Base-by-base conservation (phyloP, 2,797 vertebrate genomes). In the Pipistrellus pipistrellus region DNA sequence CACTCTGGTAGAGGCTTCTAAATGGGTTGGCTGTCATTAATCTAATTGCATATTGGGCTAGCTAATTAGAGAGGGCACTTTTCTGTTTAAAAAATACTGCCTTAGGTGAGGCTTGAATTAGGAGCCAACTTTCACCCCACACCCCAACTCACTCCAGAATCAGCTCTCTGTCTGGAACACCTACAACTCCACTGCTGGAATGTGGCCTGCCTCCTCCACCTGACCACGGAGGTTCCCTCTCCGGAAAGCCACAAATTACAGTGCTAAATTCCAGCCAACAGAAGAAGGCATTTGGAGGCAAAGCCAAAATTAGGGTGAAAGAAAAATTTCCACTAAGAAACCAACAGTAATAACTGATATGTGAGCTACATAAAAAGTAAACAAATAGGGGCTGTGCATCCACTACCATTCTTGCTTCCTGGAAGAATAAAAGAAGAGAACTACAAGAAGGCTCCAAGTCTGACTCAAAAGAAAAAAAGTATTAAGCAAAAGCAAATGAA, bases 241-340 rank as follows among this genome's bases (percentile, higher is more conserved):
- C 41, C 1, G 5, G 85, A 96, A 96, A 78, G 64, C 93, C 92
- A 95, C 96, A 88, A 93, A 95, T 91, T 76, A 88, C 35, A 85
- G 85, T 6, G 84, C 38, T 78, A 71, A 35, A 15, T 20, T 51
- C 71, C 72, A 55, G 59, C 77, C 95, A 93, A 85, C 21, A 81
- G 59, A 80, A 93, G 90, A 46, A 59, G 71, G 69, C 53, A 78
- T 78, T 66, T 71, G 59, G 85, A 83, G 80, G 91, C 27, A 87
- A 90, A 82, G 87, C 93, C 92, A 85, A 68, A 21, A 9, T 4
- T 17, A 93, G 76, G 68, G 76, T 18, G 62, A 55, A 96, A 91
- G 73, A 91, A 95, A 95, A 93, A 17, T 51, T 80, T 64, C 88
- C 68, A 82, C 88, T 82, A 66, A 66, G 68, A 68, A 94, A 87